Conservation (phyloP, 1,140 invertebrate species). For the Drosophila guanche region DNA sequence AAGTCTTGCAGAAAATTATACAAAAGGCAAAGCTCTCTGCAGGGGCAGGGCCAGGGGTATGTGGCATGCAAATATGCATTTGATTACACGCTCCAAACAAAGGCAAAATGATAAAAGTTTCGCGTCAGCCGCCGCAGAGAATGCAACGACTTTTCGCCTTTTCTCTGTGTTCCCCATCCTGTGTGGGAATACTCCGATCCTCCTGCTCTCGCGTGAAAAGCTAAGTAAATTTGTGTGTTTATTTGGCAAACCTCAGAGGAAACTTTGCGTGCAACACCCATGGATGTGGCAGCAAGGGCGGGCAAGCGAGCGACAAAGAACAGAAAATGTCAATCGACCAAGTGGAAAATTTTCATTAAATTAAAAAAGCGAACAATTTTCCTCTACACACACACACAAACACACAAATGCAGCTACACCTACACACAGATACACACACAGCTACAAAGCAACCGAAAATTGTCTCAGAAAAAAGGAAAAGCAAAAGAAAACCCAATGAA, state of each 20-base stretch:
- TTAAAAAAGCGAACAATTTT: conserved; percentile 81
- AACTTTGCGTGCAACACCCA: conserved; percentile 52
- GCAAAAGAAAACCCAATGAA: conserved; percentile 64
- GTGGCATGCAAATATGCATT: conserved; percentile 80
- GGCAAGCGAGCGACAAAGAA: conserved; percentile 48
- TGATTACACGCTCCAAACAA: conserved; percentile 80
- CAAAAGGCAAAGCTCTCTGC: conserved; percentile 61
- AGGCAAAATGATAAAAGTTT: conserved; percentile 76
- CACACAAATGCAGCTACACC: conserved; percentile 27
- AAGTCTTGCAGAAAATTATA: conserved; percentile 81
- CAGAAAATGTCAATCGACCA: conserved; percentile 82
- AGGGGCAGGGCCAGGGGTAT: neutral
- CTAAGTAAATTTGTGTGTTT: conserved; percentile 81
- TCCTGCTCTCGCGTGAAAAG: conserved; percentile 39
- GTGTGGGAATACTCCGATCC: conserved; percentile 7
- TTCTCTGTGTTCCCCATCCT: conserved; percentile 27
- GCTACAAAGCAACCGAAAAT: conserved; percentile 28
- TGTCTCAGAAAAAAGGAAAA: conserved; percentile 42
- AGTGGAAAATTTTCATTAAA: conserved; percentile 83
- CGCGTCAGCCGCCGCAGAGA: conserved; percentile 51
- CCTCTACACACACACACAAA: conserved; percentile 15
- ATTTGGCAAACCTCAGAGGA: conserved; percentile 70
- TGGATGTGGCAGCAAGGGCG: neutral
- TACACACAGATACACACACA: conserved; percentile 21
- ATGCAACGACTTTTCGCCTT: conserved; percentile 66